phyloP scores from a whole-genome alignment of 2,797 vertebrate species.

The Lagorchestes hirsutus region DNA sequence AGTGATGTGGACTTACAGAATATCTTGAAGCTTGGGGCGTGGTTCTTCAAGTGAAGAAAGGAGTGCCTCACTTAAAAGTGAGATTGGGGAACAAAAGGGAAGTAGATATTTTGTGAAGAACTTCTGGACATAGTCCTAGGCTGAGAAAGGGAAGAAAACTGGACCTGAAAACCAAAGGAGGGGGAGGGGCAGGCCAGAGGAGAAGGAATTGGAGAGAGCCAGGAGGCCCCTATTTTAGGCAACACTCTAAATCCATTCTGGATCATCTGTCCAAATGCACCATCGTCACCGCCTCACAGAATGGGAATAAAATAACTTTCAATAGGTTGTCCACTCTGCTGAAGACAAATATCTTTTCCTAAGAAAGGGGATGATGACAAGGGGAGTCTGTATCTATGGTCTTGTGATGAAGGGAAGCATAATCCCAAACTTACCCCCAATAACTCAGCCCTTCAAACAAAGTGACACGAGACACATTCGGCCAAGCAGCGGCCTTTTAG shows the following conservation, averaged over 20 bases:
- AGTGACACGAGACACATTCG: not conserved
- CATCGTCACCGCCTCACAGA: not conserved
- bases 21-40: not conserved
- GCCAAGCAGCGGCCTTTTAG: constrained; percentile 72
- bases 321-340: not conserved
- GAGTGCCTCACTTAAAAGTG: not conserved
- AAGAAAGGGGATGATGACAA: not conserved
- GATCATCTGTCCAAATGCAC: not conserved
- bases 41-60: not conserved
- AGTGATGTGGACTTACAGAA: not conserved
- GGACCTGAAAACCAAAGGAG: not conserved
- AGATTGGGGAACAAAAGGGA: not conserved
- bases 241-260: not conserved
- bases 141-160: not conserved
- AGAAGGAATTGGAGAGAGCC: not conserved
- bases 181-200: not conserved
- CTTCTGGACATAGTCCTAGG: not conserved
- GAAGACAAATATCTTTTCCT: not conserved
- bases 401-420: not conserved
- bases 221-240: not conserved
- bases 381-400: not conserved
- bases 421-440: not conserved
- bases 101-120: not conserved
- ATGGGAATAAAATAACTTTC: not conserved
- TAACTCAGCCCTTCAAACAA: not conserved